Percentiles rank a stretch among this genome's conserved stretches.
These are phyloP conservation scores for Drosophila pseudoobscura DNA, from an alignment of 1,140 invertebrate species.

Conservation along the genomic window DNA sequence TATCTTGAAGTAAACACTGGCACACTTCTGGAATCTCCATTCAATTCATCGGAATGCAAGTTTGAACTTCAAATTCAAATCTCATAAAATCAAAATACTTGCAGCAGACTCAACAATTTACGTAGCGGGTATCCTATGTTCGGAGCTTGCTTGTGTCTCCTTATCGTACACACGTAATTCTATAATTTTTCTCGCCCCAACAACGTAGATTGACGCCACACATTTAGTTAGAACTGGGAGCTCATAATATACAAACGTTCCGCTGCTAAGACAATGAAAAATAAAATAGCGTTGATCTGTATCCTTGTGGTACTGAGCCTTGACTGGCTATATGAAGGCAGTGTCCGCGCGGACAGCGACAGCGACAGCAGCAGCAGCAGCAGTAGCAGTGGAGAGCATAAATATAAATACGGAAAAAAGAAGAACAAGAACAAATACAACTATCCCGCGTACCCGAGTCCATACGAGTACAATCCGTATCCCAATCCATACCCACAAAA, in stretches of 20 bases:
- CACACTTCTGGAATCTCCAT: too few relatives aligned
- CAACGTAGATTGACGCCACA: slow-evolving; percentile 11
- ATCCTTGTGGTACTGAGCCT: slow-evolving; percentile 42
- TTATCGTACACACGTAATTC: slow-evolving; percentile 33
- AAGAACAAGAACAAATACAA: slow-evolving; percentile 56
- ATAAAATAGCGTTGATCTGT: slow-evolving; percentile 13
- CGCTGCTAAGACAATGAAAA: slow-evolving; percentile 12
- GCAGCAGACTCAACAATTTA: too few relatives aligned
- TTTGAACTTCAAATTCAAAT: too few relatives aligned
- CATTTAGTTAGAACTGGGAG: slow-evolving; percentile 38
- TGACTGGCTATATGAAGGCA: slow-evolving; percentile 2
- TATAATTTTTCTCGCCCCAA: slow-evolving; percentile 22
- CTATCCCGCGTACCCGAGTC: slow-evolving; percentile 39
- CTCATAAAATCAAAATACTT: too few relatives aligned
- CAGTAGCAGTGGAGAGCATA: slow-evolving; percentile 29
- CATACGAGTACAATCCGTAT: slow-evolving; percentile 5
- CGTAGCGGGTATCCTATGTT: too few relatives aligned
- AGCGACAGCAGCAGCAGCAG: slow-evolving; percentile 42
- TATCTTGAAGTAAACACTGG: too few relatives aligned
- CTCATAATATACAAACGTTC: slow-evolving; percentile 8
- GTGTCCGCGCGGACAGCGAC: slow-evolving; percentile 42
- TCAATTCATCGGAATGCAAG: too few relatives aligned
- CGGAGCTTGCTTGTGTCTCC: slow-evolving; percentile 7
- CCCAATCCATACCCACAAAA: slow-evolving; percentile 19
- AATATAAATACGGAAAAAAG: background rate